Percentiles rank a stretch among this genome's conserved stretches.
These are phyloP conservation scores for Morpho helenor DNA, from an alignment of 2,888 invertebrate genomes.

Conservation along the genomic window DNA sequence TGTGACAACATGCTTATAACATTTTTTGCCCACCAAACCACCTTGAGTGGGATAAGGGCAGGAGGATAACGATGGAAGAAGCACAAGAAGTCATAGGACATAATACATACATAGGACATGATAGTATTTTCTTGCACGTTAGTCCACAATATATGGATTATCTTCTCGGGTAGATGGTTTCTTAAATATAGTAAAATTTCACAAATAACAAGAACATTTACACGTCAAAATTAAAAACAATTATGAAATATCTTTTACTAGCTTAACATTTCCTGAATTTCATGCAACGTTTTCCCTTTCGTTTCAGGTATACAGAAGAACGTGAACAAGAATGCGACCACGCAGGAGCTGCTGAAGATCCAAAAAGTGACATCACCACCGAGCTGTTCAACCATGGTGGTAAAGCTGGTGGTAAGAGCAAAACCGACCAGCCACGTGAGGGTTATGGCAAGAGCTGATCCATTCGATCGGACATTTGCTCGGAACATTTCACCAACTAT, in stretches of 20 bases:
- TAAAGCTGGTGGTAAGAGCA: slow-evolving; percentile 36
- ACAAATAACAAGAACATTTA: no score
- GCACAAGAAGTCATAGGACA: no score
- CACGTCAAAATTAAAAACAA: neutral
- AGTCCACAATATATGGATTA: no score
- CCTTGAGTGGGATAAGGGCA: no score
- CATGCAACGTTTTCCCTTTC: slow-evolving; percentile 41
- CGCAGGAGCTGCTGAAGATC: slow-evolving; percentile 38
- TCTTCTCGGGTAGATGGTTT: no score
- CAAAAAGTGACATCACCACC: slow-evolving; percentile 45
- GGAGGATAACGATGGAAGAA: no score
- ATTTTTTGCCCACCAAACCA: no score
- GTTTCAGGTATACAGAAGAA: slow-evolving; percentile 41
- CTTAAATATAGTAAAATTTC: no score
- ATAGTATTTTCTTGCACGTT: no score
- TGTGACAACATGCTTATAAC: no score
- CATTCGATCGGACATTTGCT: slow-evolving; percentile 39
- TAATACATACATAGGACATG: no score
- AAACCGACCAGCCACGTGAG: slow-evolving; percentile 42
- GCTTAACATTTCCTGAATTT: slow-evolving; percentile 45
- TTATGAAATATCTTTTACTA: slow-evolving; percentile 15
- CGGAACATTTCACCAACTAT: slow-evolving; percentile 46
- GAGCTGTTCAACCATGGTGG: slow-evolving; percentile 32
- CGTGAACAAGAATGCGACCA: slow-evolving; percentile 39
- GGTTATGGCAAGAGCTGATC: slow-evolving; percentile 40